Percentiles rank a stretch among this genome's conserved stretches.
Evolutionary conservation across 1,140 invertebrate genomes (phyloP).

Genomic region (Frieseomelitta varia): DNA sequence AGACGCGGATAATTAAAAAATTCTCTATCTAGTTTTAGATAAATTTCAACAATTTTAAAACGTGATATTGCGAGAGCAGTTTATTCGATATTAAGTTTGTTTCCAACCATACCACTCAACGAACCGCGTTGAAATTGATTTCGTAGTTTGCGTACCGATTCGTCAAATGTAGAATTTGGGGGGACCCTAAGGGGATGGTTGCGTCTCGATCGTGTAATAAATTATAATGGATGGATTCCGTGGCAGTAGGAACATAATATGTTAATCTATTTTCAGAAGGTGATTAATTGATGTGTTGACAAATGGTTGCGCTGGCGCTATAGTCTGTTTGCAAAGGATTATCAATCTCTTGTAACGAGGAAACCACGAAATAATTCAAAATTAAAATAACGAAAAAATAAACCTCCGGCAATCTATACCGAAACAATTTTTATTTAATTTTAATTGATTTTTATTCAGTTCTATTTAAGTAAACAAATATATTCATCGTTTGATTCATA

Average conservation of each 20-base stretch:
- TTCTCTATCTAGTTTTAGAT: background rate
- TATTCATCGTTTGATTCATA: background rate
- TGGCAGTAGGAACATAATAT: conserved; percentile 53
- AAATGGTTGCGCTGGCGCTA: conserved; percentile 33
- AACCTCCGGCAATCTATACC: no score
- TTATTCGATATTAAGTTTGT: background rate
- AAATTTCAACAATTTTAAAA: background rate
- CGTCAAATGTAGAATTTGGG: conserved; percentile 2
- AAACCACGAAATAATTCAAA: background rate
- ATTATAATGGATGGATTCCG: conserved; percentile 56
- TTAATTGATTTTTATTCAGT: no score
- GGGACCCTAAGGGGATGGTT: background rate
- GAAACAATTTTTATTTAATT: background rate
- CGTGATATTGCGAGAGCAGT: background rate
- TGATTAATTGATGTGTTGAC: conserved; percentile 57
- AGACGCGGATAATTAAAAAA: background rate
- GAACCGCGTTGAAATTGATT: background rate
- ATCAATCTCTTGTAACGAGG: conserved; percentile 16
- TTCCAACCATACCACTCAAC: background rate
- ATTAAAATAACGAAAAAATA: background rate
- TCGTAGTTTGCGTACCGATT: background rate
- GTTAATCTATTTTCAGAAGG: conserved; percentile 40
- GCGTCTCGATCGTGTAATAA: conserved; percentile 31
- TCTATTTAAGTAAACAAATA: background rate
- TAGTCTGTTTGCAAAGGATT: background rate